Evolutionary conservation across 2,888 invertebrate genomes (phyloP).

Genomic region (Chalcosyrphus nemorum): DNA sequence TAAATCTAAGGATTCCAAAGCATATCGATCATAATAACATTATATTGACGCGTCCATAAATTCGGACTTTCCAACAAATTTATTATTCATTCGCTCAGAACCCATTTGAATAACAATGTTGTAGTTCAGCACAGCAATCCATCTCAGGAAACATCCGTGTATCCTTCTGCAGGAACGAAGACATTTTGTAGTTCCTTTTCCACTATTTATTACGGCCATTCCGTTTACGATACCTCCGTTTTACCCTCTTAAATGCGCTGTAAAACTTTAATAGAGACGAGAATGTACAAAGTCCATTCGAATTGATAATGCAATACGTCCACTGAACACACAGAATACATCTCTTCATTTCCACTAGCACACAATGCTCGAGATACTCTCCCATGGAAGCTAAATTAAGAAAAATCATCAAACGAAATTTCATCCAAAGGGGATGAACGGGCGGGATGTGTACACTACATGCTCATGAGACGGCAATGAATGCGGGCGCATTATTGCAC

Average conservation of each 20-base stretch:
- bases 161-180: neutral
- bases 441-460: neutral
- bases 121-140: neutral
- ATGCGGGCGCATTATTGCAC: conserved; percentile 45
- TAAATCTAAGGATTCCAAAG: neutral
- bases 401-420: conserved; percentile 11
- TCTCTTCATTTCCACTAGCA: conserved; percentile 14
- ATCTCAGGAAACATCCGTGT: neutral
- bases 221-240: neutral
- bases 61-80: neutral
- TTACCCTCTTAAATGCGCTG: neutral
- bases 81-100: neutral
- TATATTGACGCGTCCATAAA: neutral
- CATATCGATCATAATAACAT: neutral
- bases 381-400: conserved; percentile 34
- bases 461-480: neutral
- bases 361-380: neutral
- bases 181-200: neutral
- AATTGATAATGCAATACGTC: conserved; percentile 30
- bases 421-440: neutral
- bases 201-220: neutral
- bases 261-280: conserved; percentile 13
- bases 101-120: conserved; percentile 11
- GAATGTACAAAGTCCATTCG: conserved; percentile 1
- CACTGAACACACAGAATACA: neutral